Evolutionary conservation across 2,888 invertebrate genomes (phyloP), one percentile per base, ranked within the genome.

Genomic region (Xestoiulus laeticollis): DNA sequence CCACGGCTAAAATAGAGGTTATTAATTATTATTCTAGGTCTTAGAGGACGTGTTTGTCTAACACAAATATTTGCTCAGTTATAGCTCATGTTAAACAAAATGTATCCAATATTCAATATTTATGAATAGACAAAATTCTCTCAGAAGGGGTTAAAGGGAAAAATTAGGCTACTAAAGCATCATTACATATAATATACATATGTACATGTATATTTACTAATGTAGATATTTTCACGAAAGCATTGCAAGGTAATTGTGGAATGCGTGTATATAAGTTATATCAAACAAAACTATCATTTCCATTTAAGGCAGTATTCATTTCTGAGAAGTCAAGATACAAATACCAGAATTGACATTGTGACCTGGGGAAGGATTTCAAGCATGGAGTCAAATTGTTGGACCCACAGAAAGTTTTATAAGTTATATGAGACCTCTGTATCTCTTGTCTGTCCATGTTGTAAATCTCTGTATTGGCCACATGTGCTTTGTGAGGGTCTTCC

Each of bases 11-110:
- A 59, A 59, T 59, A 19, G n/a, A 59, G 59, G 59, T 59, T 59
- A 59, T 59, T 59, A 59, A 59, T 59, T 59, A 59, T 59, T 59
- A 59, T 59, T 59, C 59, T n/a, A 19, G 59, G 59, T 59, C 59
- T 59, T 59, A 59, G 19, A 59, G 59, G 12, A 12, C 48, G 48
- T 59, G 59, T 59, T 59, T 59, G 59, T 59, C 59, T 59, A 59
- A 59, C 14, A 59, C 59, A n/a, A 59, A 59, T n/a, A 59, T 59
- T 59, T 59, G 59, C 19, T 59, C 59, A 59, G 59, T n/a, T 19
- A 19, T 59, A 59, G 59, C n/a, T n/a, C 59, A 16, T 59, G 59
- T 59, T 59, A 59, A 14, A 59, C 59, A 59, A 59, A n/a, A 59
- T n/a, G 59, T n/a, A 59, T 59, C 59, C 59, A 19, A n/a, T 59